Evolutionary conservation across 2,888 invertebrate genomes (phyloP).

Genomic region (Gari tellinella): DNA sequence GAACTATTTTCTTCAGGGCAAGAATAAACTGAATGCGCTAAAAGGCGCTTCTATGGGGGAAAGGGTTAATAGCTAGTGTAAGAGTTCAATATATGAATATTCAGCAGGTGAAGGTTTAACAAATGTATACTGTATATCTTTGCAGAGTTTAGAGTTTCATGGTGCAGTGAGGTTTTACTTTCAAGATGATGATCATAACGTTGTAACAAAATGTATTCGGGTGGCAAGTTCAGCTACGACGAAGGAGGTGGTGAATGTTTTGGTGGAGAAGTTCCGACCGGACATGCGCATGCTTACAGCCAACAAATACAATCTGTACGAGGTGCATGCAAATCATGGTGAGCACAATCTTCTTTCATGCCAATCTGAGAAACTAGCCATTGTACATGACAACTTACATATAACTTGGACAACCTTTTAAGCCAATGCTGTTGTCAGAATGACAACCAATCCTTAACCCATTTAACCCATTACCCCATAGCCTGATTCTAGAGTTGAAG

Average conservation of each 20-base stretch:
- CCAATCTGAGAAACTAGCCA: not conserved
- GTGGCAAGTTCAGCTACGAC: conserved; percentile 98
- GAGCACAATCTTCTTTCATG: conserved; percentile 43
- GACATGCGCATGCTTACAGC: conserved; percentile 97
- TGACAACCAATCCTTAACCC: too few species aligned
- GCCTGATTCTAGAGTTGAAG: too few species aligned
- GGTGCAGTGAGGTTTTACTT: conserved; percentile 99
- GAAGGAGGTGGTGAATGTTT: conserved; percentile 97
- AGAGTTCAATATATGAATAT: too few species aligned
- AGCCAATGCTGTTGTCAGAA: too few species aligned
- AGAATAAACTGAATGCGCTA: too few species aligned
- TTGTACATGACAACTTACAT: not conserved
- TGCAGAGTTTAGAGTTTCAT: conserved; percentile 98
- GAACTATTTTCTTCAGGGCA: too few species aligned
- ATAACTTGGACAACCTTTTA: too few species aligned
- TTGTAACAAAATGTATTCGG: conserved; percentile 99
- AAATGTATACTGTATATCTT: conserved; percentile 71
- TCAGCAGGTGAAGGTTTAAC: too few species aligned
- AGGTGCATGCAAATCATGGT: conserved; percentile 91
- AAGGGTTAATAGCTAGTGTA: too few species aligned
- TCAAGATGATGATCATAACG: conserved; percentile 97
- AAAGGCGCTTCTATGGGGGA: too few species aligned
- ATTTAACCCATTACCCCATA: too few species aligned
- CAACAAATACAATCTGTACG: conserved; percentile 86
- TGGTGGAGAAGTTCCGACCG: conserved; percentile 99